A percentile compares a stretch with the other conserved stretches of the same genome.
These are phyloP conservation scores for Nesogale talazaci DNA, from an alignment of 2,113 vertebrate genomes.

Conservation along the genomic window DNA sequence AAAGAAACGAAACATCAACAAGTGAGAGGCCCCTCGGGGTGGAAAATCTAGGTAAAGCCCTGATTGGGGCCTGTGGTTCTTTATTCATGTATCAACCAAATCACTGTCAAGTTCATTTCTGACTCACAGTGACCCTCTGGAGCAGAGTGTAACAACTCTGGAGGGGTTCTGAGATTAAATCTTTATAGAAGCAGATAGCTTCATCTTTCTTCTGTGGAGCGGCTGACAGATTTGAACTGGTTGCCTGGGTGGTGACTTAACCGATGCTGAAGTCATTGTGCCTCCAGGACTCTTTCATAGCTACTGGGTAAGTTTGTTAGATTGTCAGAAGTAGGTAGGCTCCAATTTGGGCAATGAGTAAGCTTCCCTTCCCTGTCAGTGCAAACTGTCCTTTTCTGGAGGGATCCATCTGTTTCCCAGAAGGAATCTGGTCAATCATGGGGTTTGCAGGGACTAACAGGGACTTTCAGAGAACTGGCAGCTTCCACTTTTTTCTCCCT, in stretches of 20 bases:
- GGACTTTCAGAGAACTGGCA: not conserved
- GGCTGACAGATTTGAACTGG: too few relatives aligned
- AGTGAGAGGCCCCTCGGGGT: not conserved
- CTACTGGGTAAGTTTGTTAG: not conserved
- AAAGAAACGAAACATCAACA: not conserved
- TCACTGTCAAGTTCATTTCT: too few relatives aligned
- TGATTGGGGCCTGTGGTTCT: not conserved
- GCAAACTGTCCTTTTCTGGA: not conserved
- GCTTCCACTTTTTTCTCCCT: not conserved
- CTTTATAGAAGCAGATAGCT: too few relatives aligned
- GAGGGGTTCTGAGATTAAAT: too few relatives aligned
- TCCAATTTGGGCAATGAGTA: not conserved
- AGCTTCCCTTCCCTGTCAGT: not conserved
- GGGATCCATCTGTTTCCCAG: not conserved
- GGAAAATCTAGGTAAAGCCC: not conserved
- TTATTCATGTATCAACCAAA: not conserved
- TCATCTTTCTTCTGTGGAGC: too few relatives aligned
- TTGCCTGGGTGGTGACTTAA: too few relatives aligned
- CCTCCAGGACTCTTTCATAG: too few relatives aligned
- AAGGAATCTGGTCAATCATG: not conserved
- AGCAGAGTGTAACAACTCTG: too few relatives aligned
- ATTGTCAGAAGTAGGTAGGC: not conserved
- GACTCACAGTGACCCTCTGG: too few relatives aligned
- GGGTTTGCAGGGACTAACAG: not conserved
- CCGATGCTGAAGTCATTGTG: too few relatives aligned